phyloP scores from a whole-genome alignment of 2,888 invertebrate genomes.

The Tupiocoris notatus region DNA sequence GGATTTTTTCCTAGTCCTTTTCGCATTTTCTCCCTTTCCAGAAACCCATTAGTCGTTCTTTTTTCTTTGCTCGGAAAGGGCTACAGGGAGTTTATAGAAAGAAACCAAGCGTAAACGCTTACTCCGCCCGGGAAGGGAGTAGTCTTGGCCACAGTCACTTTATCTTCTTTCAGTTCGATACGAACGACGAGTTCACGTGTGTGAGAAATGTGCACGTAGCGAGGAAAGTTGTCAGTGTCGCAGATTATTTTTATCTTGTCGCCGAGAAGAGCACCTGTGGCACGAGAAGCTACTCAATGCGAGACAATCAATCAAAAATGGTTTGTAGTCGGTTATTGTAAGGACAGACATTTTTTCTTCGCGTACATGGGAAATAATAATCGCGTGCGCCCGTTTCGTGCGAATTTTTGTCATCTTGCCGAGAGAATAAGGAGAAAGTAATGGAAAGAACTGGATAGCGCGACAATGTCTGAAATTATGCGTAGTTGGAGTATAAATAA shows the following conservation, averaged over 20 bases:
- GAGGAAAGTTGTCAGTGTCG: background rate
- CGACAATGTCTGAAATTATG: too few relatives aligned
- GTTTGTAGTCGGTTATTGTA: too few relatives aligned
- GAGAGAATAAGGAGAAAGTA: too few relatives aligned
- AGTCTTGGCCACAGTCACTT: background rate
- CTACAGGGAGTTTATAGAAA: background rate
- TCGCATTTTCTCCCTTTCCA: background rate
- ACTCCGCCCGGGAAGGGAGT: background rate
- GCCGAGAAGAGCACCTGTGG: background rate
- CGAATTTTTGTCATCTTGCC: too few relatives aligned
- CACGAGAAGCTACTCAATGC: background rate
- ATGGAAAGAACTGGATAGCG: too few relatives aligned
- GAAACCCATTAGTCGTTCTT: background rate
- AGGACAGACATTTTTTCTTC: too few relatives aligned
- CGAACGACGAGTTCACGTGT: background rate
- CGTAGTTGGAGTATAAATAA: too few relatives aligned
- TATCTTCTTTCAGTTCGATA: background rate
- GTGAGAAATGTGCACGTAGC: background rate
- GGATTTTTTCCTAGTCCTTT: background rate
- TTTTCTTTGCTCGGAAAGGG: background rate
- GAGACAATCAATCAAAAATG: background rate
- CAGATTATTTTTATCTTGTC: background rate
- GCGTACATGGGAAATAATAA: too few relatives aligned
- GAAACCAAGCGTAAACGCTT: background rate
- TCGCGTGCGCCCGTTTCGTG: too few relatives aligned